phyloP scores from a whole-genome alignment of 2,888 invertebrate species.

The Papilio gigon region DNA sequence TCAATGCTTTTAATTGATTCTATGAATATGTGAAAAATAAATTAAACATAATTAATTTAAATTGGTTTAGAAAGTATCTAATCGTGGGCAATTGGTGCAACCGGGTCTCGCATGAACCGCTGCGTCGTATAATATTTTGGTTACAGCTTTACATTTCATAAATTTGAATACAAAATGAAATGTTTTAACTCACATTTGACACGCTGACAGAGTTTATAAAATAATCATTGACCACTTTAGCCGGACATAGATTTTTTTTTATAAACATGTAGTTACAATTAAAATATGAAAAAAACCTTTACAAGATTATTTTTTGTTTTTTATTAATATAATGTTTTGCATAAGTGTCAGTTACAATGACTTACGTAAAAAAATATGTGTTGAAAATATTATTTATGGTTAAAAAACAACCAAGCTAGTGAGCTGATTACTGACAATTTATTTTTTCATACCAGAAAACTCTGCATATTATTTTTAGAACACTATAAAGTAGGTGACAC shows the following conservation, averaged over 20 bases:
- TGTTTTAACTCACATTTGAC: background rate
- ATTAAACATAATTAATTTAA: constrained; percentile 39
- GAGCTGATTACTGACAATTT: background rate
- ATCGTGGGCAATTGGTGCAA: background rate
- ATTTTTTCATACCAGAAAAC: background rate
- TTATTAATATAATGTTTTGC: background rate
- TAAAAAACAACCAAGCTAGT: background rate
- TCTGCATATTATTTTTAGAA: background rate
- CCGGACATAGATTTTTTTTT: no score
- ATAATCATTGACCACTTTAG: no score
- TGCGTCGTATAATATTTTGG: background rate
- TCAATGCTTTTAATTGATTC: constrained; percentile 35
- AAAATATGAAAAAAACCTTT: no score
- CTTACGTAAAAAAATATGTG: background rate
- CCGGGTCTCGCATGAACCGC: constrained; percentile 10
- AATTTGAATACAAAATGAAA: background rate
- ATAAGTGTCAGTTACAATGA: background rate
- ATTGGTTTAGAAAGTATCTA: constrained; percentile 36
- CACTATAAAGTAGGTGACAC: constrained; percentile 22
- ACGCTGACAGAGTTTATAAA: no score
- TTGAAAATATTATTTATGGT: background rate
- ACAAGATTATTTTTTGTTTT: background rate
- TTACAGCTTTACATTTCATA: constrained; percentile 16
- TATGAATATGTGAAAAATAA: constrained; percentile 34
- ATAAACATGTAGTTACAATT: no score